Percentiles rank a stretch among this genome's conserved stretches.
These are phyloP conservation scores for Drosophila mimica DNA, from an alignment of 2,888 invertebrate genomes.

Conservation along the genomic window DNA sequence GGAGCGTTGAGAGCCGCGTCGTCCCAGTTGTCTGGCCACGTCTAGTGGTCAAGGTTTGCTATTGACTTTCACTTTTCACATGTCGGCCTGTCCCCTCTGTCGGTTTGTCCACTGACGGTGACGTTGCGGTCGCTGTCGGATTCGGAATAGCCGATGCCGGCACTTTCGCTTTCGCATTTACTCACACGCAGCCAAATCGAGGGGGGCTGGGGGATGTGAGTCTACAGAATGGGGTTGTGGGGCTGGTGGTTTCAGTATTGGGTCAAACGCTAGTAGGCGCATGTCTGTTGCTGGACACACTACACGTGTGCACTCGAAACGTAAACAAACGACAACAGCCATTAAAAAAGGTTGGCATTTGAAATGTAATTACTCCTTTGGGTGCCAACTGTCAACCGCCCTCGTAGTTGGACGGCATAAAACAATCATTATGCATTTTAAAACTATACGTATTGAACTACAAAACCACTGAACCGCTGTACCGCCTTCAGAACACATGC, in stretches of 20 bases:
- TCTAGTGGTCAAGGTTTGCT: constrained; percentile 84
- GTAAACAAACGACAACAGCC: constrained; percentile 66
- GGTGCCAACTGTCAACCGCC: constrained; percentile 54
- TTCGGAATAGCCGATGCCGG: constrained; percentile 67
- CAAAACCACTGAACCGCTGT: constrained; percentile 6
- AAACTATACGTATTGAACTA: constrained; percentile 41
- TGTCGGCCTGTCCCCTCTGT: constrained; percentile 49
- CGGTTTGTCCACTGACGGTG: constrained; percentile 41
- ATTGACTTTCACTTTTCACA: constrained; percentile 84
- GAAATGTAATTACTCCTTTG: constrained; percentile 35
- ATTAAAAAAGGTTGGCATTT: constrained; percentile 19
- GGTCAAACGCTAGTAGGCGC: constrained; percentile 63
- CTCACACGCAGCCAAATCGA: constrained; percentile 37
- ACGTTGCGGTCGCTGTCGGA: constrained; percentile 43
- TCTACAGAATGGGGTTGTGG: background rate
- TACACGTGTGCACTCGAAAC: constrained; percentile 57
- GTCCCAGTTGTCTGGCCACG: constrained; percentile 58
- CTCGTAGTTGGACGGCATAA: constrained; percentile 14
- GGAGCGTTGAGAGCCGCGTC: constrained; percentile 14
- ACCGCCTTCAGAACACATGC: constrained; percentile 30
- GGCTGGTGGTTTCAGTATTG: constrained; percentile 16
- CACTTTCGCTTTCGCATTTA: constrained; percentile 75
- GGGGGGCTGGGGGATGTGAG: background rate
- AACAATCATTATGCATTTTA: constrained; percentile 68
- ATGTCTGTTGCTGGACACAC: constrained; percentile 61